Evolutionary conservation across 1,140 invertebrate species (phyloP), one percentile per base, ranked within the genome.

Genomic region (Pseudomyrmex pallidus): DNA sequence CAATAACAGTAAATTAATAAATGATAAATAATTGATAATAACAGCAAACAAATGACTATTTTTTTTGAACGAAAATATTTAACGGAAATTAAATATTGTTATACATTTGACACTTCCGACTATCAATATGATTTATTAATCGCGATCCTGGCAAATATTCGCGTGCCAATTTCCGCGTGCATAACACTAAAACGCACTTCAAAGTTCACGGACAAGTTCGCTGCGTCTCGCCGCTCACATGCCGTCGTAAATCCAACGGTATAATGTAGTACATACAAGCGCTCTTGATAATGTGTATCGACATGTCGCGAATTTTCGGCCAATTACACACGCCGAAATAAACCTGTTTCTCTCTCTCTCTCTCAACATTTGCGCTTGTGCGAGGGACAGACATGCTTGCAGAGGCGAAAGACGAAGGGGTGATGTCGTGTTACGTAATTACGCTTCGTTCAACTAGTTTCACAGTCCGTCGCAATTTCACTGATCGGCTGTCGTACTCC

Each of bases 391-490:
- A 84, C 73, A 12, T 12, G 22, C 20, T 35, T 35, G 35, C 35
- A 35, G 35, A 8, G 22, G 59, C 44, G 72, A 48, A 66, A 76
- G 20, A 68, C 59, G 52, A 22, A 52, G n/a, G 59, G 54, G 54
- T 17, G 13, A 22, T 50, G 54, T 48, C 52, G 57, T 48, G 57
- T 80, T 66, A 25, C 86, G 91, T 91, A 92, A 92, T 92, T 91
- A 91, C 86, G 88, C 83, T 89, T 90, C 85, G 85, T 89, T 87
- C 84, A 72, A 87, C 84, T 87, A 91, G 88, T 89, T 90, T 89
- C 87, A 22, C 74, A 90, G 85, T 89, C 83, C 77, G 80, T 85
- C 86, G 85, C 91, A 87, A 85, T 89, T 87, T 78, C 62, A 25
- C 13, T 78, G 78, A 89, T 90, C 83, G 73, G 46, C 57, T 63